Percentiles rank a stretch among this genome's conserved stretches.
Conservation (phyloP, 2,888 invertebrate species). For the Cheilosia scutellata region DNA sequence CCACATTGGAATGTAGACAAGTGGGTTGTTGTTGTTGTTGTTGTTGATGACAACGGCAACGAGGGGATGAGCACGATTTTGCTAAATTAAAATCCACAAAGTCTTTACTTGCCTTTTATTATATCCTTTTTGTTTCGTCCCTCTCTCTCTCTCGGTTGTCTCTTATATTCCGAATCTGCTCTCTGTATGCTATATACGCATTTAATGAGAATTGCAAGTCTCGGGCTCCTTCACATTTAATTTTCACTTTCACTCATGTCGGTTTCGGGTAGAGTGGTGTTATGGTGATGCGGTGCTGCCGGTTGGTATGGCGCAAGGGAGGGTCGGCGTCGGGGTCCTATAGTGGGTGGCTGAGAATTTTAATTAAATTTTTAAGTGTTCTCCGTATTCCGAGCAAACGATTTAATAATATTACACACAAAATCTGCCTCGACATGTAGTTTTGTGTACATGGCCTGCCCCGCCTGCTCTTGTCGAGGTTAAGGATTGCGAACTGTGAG, state of each 20-base stretch:
- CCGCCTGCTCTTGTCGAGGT: slow-evolving; percentile 14
- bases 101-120: slow-evolving; percentile 74
- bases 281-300: no score
- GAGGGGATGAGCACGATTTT: slow-evolving; percentile 49
- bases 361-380: slow-evolving; percentile 76
- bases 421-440: slow-evolving; percentile 76
- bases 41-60: slow-evolving; percentile 10
- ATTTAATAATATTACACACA: slow-evolving; percentile 75
- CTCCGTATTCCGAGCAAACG: slow-evolving; percentile 58
- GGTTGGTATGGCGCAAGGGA: neutral
- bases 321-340: slow-evolving; percentile 24
- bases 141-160: neutral
- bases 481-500: slow-evolving; percentile 42
- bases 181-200: slow-evolving; percentile 55
- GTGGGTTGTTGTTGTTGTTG: no score
- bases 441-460: slow-evolving; percentile 43
- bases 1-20: slow-evolving; percentile 62
- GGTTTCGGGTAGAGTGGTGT: slow-evolving; percentile 22
- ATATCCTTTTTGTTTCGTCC: slow-evolving; percentile 16
- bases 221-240: slow-evolving; percentile 74
- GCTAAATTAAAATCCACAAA: slow-evolving; percentile 75
- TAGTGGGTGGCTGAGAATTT: slow-evolving; percentile 74
- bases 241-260: slow-evolving; percentile 76
- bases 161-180: neutral
- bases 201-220: slow-evolving; percentile 75